phyloP scores from a whole-genome alignment of 2,113 vertebrate species.

The Brachypodius melanocephalos region DNA sequence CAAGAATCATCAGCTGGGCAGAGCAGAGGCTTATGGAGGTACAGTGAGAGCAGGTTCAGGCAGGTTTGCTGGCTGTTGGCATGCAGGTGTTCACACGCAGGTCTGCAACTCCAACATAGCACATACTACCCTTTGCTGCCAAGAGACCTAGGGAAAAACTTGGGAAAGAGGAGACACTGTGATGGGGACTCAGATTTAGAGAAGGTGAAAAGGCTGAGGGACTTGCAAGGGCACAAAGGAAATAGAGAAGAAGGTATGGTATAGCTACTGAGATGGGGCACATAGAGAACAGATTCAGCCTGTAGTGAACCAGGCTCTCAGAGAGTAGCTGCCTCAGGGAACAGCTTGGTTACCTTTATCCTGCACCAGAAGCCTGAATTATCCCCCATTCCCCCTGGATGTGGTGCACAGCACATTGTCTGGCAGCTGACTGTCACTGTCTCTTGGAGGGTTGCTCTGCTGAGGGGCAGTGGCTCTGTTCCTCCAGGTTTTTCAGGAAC shows the following conservation, averaged over 20 bases:
- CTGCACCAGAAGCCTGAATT: neutral
- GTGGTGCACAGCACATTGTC: fast-evolving
- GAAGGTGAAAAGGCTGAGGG: neutral
- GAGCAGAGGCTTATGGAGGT: fast-evolving
- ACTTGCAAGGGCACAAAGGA: neutral
- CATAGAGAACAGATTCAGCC: neutral
- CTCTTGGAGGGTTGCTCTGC: neutral
- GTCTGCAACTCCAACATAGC: fast-evolving
- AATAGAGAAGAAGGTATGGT: neutral
- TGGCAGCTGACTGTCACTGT: neutral
- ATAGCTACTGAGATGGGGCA: neutral
- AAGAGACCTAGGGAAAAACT: neutral
- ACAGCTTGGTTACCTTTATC: neutral
- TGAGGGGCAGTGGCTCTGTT: neutral
- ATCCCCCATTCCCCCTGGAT: neutral
- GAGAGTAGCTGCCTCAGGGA: neutral
- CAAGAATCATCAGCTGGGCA: neutral
- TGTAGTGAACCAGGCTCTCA: neutral
- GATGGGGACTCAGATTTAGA: neutral
- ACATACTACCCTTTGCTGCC: neutral
- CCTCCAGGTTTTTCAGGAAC: neutral
- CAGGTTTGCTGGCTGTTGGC: neutral
- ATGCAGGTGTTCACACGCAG: fast-evolving
- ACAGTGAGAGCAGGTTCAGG: fast-evolving
- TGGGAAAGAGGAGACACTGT: neutral